These are phyloP conservation scores for Nannospalax galili DNA, from an alignment of 2,113 vertebrate genomes.

Conservation along the genomic window DNA sequence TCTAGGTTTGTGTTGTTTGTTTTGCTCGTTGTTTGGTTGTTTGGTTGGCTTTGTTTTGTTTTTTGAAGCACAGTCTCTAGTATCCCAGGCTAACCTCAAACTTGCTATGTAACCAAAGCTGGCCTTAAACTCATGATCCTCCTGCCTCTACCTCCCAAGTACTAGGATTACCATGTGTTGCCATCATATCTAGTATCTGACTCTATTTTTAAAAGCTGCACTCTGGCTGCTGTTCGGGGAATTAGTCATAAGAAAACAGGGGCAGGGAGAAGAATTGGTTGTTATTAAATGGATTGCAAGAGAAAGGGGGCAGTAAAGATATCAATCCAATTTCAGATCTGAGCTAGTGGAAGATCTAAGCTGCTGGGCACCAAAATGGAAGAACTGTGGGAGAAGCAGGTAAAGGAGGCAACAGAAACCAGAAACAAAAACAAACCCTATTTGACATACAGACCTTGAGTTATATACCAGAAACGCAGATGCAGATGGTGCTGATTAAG, in stretches of 20 bases:
- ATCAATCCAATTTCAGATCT: background rate
- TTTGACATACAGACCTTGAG: background rate
- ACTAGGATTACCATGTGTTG: background rate
- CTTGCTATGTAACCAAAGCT: background rate
- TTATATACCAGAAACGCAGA: background rate
- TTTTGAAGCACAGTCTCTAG: background rate
- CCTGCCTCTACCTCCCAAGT: background rate
- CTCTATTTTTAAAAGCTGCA: background rate
- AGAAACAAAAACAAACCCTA: background rate
- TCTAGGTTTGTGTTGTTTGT: background rate
- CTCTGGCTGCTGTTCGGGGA: background rate
- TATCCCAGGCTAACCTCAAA: background rate
- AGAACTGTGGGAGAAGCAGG: background rate
- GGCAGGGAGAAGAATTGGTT: background rate
- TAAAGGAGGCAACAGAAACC: background rate
- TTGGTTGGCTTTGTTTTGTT: background rate
- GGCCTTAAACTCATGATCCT: background rate
- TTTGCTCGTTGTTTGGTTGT: background rate
- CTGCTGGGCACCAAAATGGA: fast-evolving
- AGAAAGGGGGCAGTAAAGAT: background rate
- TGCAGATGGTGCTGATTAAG: background rate
- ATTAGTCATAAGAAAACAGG: background rate
- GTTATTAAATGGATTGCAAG: background rate
- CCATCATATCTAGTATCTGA: background rate
- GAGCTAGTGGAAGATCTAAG: background rate